Evolutionary conservation across 2,888 invertebrate species (phyloP).

Genomic region (Gandaritis pyraliata): DNA sequence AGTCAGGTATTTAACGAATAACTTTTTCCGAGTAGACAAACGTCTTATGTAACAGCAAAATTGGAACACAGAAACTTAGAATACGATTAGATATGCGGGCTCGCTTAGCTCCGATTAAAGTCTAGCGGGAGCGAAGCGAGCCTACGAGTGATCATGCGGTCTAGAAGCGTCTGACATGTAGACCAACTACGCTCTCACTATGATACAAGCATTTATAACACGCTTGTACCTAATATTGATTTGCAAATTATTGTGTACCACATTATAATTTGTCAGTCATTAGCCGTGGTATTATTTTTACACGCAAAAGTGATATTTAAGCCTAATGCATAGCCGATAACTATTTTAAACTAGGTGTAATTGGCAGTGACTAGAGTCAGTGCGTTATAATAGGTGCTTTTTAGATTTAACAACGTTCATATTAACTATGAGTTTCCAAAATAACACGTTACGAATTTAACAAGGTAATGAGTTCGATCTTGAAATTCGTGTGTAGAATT

Average conservation of each 20-base stretch:
- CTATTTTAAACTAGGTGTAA: conserved; percentile 11
- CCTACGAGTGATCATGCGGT: too few species aligned
- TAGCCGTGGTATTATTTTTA: conserved; percentile 8
- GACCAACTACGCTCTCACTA: too few species aligned
- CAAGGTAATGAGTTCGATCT: background rate
- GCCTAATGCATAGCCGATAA: conserved; percentile 13
- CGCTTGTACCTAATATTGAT: background rate
- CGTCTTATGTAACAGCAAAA: too few species aligned
- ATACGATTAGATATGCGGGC: too few species aligned
- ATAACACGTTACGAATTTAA: background rate
- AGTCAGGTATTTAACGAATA: too few species aligned
- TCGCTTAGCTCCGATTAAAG: too few species aligned
- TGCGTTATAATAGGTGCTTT: conserved; percentile 20
- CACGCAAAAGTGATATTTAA: conserved; percentile 21
- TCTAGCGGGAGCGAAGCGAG: too few species aligned
- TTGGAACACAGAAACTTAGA: too few species aligned
- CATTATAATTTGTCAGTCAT: conserved; percentile 9
- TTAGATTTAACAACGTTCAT: too few species aligned
- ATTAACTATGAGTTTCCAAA: conserved; percentile 3
- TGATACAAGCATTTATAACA: background rate
- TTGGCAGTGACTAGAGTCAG: conserved; percentile 15
- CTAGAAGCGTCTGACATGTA: too few species aligned
- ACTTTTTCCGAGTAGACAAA: too few species aligned
- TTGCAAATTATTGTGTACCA: conserved; percentile 10
- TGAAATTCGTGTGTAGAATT: background rate